Base-by-base conservation (phyloP, 35 echinoderm and acorn worm species). In the Chiridota heheva region DNA sequence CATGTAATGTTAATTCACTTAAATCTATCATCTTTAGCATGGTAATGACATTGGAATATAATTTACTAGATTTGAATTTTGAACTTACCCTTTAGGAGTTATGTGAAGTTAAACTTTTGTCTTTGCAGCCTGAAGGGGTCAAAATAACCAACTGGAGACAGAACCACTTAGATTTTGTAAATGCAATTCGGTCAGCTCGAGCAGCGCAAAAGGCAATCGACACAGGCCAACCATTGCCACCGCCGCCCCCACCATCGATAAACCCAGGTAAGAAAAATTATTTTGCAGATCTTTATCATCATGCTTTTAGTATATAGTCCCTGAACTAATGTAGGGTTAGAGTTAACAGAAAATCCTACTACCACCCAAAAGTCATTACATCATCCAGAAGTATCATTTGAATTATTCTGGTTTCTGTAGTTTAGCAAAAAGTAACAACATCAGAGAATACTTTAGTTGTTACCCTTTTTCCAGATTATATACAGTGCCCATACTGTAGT, bases 211-310 rank as follows among this genome's bases (percentile, higher is more conserved):
- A 85, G 45, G 89, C 95, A 15, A 77, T 98, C 16, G 43, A 58
- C n/a, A 98, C 89, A 40, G 95, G 95, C 20, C 81, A 43, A 25
- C 89, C 95, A 38, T 62, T 98, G 37, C 95, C 95, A 44, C 95
- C 95, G 5, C 95, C 95, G n/a, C 95, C 95, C 25, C 89, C 95
- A 18, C 95, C 95, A 3, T 92, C 89, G 1, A 49, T 88, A 7
- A 98, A 98, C 45, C 95, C 95, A 85, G 76, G 95, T 91, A 64
- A 76, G 79, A 37, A n/a, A n/a, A n/a, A n/a, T n/a, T n/a, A n/a
- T n/a, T n/a, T n/a, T n/a, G n/a, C n/a, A n/a, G 4, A 5, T 26
- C 4, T 60, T 60, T 30, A 5, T 18, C 4, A 30, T 60, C 3
- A 4, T 60, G 4, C 58, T n/a, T 12, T n/a, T n/a, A 51, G 8